phyloP scores from a whole-genome alignment of 2,113 vertebrate genomes.

The Podocnemis expansa region DNA sequence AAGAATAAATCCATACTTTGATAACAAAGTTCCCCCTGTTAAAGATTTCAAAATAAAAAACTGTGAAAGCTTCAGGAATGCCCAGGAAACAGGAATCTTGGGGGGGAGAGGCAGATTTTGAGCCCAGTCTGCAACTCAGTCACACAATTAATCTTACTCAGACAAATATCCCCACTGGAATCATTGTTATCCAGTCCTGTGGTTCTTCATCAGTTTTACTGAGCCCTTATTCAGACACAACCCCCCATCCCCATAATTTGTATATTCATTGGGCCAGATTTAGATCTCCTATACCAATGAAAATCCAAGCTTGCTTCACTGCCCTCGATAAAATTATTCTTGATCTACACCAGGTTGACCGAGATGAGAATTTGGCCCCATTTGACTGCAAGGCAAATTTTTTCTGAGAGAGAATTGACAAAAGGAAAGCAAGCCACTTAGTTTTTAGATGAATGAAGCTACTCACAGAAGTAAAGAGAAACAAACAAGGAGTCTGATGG shows the following conservation, averaged over 20 bases:
- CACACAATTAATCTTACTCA: background rate
- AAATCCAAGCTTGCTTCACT: background rate
- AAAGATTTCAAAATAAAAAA: constrained; percentile 4
- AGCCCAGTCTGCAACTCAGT: background rate
- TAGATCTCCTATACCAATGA: background rate
- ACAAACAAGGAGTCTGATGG: no score
- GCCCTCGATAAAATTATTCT: background rate
- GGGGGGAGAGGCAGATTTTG: background rate
- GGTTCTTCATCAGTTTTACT: constrained; percentile 48
- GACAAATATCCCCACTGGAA: constrained; percentile 19
- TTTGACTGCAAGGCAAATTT: constrained; percentile 4
- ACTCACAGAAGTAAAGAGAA: no score
- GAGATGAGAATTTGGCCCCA: background rate
- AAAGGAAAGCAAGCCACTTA: background rate
- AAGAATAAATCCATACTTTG: background rate
- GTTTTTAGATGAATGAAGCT: background rate
- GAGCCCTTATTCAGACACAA: constrained; percentile 33
- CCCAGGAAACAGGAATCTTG: background rate
- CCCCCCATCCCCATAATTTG: background rate
- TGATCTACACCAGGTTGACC: background rate
- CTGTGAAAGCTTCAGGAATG: background rate
- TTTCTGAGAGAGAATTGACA: background rate
- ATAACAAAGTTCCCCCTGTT: background rate
- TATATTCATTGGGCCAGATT: background rate
- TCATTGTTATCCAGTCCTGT: constrained; percentile 20